Conservation (phyloP, 1,140 invertebrate species). For the Brachionus koreanus region DNA sequence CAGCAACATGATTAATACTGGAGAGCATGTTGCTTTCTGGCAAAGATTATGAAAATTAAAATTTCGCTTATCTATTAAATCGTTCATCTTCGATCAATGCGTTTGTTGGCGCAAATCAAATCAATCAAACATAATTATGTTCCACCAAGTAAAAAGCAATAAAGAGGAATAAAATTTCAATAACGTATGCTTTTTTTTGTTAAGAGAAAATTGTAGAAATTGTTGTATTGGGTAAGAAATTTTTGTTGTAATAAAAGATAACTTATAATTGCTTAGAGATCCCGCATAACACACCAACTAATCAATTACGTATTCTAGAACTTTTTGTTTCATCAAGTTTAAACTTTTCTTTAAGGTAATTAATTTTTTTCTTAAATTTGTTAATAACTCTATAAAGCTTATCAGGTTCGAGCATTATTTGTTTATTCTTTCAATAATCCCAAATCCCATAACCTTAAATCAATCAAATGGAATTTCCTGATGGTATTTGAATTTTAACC, state of each 20-base stretch:
- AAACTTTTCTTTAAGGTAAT: background rate
- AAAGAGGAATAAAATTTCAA: background rate
- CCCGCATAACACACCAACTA: background rate
- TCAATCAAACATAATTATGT: background rate
- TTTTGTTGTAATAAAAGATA: background rate
- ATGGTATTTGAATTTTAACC: background rate
- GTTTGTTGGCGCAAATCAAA: background rate
- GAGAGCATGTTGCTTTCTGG: background rate
- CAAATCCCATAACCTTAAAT: background rate
- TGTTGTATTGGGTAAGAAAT: background rate
- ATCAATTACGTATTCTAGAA: background rate
- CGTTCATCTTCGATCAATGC: background rate
- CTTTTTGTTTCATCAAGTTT: constrained; percentile 27
- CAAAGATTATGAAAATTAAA: background rate
- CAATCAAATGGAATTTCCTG: constrained; percentile 11
- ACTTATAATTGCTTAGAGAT: background rate
- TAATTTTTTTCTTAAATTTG: background rate
- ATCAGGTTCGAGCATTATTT: background rate
- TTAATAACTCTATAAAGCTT: constrained; percentile 1
- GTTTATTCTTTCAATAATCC: constrained; percentile 10
- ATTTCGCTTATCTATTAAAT: background rate
- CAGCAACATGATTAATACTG: background rate
- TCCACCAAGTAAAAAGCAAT: background rate
- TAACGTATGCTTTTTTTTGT: background rate
- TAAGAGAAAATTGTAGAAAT: background rate